Evolutionary conservation across 2,797 vertebrate species (phyloP), one percentile per base, ranked within the genome.

Genomic region (Hyperoplus lanceolatus): DNA sequence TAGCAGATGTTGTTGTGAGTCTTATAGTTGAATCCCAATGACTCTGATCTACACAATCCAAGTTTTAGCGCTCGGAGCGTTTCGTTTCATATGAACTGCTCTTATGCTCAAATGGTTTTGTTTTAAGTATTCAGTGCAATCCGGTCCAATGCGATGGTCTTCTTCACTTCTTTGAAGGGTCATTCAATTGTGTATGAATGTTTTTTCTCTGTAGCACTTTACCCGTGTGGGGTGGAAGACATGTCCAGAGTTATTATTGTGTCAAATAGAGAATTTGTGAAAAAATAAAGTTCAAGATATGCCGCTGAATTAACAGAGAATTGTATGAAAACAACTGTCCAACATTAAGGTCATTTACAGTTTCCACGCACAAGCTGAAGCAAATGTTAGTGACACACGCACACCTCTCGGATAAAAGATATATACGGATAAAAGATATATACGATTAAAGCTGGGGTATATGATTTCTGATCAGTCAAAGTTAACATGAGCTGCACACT

Each of bases 171-270:
- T 61, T 29, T 71, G 38, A 71, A 60, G 46, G 62, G 13, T 71
- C 83, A 56, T 81, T 59, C 36, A 46, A 12, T 66, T 66, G 60
- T 79, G 59, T 78, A 67, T 21, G 81, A 86, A 79, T 81, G 73
- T 93, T 81, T 29, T 29, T 29, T 87, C 59, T 91, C 88, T 89
- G 82, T 87, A 93, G 94, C 94, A 95, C 93, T 95, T 94, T 93
- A 93, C 77, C 86, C 80, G 69, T 18, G 46, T 78, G 63, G 61
- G 46, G 65, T 63, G 69, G 68, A 74, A 71, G 65, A 66, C 51
- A 7, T 2, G 62, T 81, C 80, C 79, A 76, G 51, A 73, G 10
- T 46, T 49, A 61, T 73, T 70, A 68, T 11, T 70, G 55, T 80
- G 29, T 29, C 29, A 29, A 29, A 29, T 29, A 29, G 29, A 29